Conservation (phyloP, 1,140 invertebrate genomes). For the Carcinoscorpius rotundicauda region DNA sequence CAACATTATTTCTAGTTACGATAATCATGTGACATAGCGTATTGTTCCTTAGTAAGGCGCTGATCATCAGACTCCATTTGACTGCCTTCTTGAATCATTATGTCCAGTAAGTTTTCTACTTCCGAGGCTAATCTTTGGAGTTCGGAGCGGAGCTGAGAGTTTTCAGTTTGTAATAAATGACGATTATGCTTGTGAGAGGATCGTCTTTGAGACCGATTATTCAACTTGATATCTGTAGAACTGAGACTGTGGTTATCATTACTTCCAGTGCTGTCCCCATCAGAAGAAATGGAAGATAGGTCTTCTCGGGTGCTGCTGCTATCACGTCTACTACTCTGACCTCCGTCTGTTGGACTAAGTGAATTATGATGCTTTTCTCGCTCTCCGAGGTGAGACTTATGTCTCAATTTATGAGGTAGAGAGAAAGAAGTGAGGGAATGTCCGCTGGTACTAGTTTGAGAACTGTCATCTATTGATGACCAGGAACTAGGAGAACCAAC, state of each 20-base stretch:
- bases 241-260: neutral
- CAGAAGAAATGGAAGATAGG: neutral
- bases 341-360: neutral
- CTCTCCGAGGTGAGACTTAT: slow-evolving; percentile 70
- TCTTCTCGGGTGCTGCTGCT: slow-evolving; percentile 12
- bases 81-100: slow-evolving; percentile 28
- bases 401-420: slow-evolving; percentile 74
- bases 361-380: neutral
- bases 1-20: no score
- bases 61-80: no score
- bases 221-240: neutral
- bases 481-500: neutral
- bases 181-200: neutral
- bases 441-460: slow-evolving; percentile 5
- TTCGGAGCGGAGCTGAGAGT: slow-evolving; percentile 62
- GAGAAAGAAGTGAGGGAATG: slow-evolving; percentile 29
- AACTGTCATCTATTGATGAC: neutral
- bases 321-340: neutral
- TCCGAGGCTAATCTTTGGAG: slow-evolving; percentile 77
- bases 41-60: no score
- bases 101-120: slow-evolving; percentile 66
- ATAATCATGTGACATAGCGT: no score
- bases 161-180: slow-evolving; percentile 40
- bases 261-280: slow-evolving; percentile 1
- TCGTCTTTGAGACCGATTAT: neutral